Evolutionary conservation across 2,113 vertebrate genomes (phyloP).

Genomic region (Menidia beryllina): DNA sequence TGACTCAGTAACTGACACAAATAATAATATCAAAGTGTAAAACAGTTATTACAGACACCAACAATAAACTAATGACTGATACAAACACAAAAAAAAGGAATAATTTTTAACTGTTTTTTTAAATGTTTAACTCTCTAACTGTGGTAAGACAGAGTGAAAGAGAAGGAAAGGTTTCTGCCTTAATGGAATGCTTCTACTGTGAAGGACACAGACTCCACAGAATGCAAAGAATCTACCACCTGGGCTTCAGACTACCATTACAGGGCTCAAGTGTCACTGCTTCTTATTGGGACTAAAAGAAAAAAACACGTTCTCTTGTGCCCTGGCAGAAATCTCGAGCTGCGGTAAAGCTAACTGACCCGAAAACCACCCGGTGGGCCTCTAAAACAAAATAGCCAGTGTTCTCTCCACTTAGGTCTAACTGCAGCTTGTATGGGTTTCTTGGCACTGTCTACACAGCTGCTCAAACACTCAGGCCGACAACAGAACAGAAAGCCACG

Average conservation of each 20-base stretch:
- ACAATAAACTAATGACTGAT: background rate
- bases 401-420: constrained; percentile 46
- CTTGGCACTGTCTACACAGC: constrained; percentile 28
- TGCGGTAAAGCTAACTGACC: constrained; percentile 52
- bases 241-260: constrained; percentile 45
- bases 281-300: constrained; percentile 35
- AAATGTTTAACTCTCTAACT: too few species aligned
- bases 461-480: constrained; percentile 44
- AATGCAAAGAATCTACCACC: constrained; percentile 65
- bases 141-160: background rate
- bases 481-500: constrained; percentile 44
- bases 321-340: constrained; percentile 61
- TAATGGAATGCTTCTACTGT: constrained; percentile 10
- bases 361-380: constrained; percentile 27
- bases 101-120: too few species aligned
- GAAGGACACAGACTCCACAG: constrained; percentile 14
- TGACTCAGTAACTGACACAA: background rate
- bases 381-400: constrained; percentile 69
- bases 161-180: background rate
- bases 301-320: constrained; percentile 28
- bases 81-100: background rate
- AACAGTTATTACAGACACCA: background rate
- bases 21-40: background rate
- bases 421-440: constrained; percentile 48
- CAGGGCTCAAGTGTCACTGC: constrained; percentile 59